Percentiles rank a stretch among this genome's conserved stretches.
phyloP scores from a whole-genome alignment of 2,113 vertebrate genomes.

The Anarhynchus alexandrinus region DNA sequence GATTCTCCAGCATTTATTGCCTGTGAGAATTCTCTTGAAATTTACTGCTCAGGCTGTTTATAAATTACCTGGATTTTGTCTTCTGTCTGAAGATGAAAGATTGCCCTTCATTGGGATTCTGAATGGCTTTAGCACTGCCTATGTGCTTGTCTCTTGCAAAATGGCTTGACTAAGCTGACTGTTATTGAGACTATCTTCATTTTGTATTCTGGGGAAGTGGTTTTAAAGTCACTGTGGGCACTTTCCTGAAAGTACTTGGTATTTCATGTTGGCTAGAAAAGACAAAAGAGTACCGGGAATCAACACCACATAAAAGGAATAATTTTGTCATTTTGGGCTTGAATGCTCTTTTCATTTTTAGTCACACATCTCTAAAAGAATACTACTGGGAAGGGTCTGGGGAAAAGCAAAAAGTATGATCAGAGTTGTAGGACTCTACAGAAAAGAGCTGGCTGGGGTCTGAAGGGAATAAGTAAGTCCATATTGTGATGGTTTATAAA shows the following conservation, averaged over 20 bases:
- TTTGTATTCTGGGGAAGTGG: not conserved
- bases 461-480: not conserved
- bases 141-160: not conserved
- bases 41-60: not conserved
- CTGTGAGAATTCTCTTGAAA: not conserved
- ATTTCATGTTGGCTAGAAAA: not conserved
- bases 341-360: not conserved
- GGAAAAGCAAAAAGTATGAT: not conserved
- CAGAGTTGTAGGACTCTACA: not conserved
- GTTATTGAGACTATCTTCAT: not conserved
- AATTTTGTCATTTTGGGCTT: not conserved
- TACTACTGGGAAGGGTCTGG: not conserved
- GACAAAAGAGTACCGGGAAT: not conserved
- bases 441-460: not conserved
- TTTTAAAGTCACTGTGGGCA: not conserved
- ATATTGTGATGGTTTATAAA: not conserved
- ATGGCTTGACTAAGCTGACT: not conserved
- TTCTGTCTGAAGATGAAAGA: not conserved
- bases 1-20: not conserved
- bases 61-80: not conserved
- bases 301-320: not conserved
- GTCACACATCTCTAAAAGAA: not conserved
- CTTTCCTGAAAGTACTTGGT: not conserved
- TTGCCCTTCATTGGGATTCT: not conserved
- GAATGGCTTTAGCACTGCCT: not conserved